Evolutionary conservation across 2,888 invertebrate species (phyloP), one percentile per base, ranked within the genome.

Genomic region (Rhingia rostrata): DNA sequence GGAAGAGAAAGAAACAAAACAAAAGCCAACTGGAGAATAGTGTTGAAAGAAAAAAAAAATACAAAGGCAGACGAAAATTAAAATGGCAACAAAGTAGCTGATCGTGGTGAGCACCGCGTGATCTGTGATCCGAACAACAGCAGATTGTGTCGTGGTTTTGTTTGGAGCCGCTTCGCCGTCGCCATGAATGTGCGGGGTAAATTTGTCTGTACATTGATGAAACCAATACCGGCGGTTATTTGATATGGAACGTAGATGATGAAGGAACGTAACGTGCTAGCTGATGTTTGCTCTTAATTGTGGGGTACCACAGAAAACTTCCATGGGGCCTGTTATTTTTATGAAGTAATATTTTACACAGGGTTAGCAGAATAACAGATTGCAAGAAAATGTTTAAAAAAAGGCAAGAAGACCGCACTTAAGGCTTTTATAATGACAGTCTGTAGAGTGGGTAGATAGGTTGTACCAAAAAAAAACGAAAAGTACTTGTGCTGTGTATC

Each of bases 61-160:
- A 39, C 53, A 54, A 35, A 7, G 10, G 67, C 30, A 43, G 45
- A 35, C 39, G n/a, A 39, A n/a, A 49, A 54, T 14, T 37, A 47
- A 45, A 61, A 35, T n/a, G 47, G 61, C 67, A 63, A 74, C 67
- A 49, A 63, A 53, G 74, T 69, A 54, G 49, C 2, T 37, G 69
- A 74, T 74, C 67, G 37, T 74, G 69, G 67, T 69, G 74, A 64
- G 79, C 64, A 78, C 70, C 49, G 72, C 79, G 79, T 80, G 80
- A 74, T 80, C 80, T 80, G 80, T 66, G 79, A 77, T 77, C 61
- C 77, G 60, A 45, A 60, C 64, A 69, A 22, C 45, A 81, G 64
- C 74, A 74, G 47, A 63, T 63, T 81, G 73, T 74, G 73, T 74
- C 74, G 69, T 81, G 80, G 80, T 74, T 69, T 69, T 74, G 67